Evolutionary conservation across 2,797 vertebrate species (phyloP).

Genomic region (Silurus lanzhouensis): DNA sequence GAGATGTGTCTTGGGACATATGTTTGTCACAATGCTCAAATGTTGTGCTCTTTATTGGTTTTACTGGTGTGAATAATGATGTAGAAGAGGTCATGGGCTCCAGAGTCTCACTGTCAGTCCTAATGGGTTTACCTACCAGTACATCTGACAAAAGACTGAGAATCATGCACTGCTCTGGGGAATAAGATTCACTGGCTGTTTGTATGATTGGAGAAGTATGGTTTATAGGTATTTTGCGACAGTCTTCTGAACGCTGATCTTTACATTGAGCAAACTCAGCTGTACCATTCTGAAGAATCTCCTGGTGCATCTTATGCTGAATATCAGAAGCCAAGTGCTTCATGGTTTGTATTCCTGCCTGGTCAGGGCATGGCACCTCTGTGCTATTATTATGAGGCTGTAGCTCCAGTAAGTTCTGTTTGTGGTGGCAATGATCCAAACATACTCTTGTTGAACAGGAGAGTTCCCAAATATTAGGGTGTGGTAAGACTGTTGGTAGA

Average conservation of each 20-base stretch:
- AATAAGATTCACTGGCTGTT: slow-evolving; percentile 3
- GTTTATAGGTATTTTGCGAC: background rate
- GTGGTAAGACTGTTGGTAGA: background rate
- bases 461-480: background rate
- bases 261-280: background rate
- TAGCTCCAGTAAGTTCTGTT: background rate
- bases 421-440: background rate
- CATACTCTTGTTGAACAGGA: background rate
- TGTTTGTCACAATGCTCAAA: background rate
- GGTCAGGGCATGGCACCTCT: background rate
- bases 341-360: background rate
- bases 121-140: background rate
- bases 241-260: background rate
- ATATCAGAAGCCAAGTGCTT: background rate
- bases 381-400: background rate
- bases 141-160: background rate
- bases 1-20: background rate
- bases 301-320: background rate
- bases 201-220: background rate
- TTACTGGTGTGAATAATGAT: background rate
- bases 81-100: background rate
- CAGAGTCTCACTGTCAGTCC: background rate
- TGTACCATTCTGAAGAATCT: background rate
- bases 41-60: background rate
- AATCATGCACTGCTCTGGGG: background rate